phyloP scores from a whole-genome alignment of 2,797 vertebrate genomes.

The Neopelma chrysocephalum region DNA sequence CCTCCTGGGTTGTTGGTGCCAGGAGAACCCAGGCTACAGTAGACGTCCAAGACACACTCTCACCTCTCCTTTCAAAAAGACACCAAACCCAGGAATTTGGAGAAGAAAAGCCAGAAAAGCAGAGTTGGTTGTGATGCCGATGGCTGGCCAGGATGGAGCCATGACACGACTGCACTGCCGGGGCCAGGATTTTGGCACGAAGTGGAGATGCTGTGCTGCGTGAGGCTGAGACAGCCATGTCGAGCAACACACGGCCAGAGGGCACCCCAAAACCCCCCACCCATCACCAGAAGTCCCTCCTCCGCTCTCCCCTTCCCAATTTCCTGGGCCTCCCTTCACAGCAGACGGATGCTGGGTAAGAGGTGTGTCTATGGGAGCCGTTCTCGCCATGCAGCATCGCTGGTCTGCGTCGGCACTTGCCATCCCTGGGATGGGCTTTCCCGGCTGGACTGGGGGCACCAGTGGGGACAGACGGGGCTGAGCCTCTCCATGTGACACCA shows the following conservation, averaged over 20 bases:
- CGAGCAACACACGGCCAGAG: rapidly evolving
- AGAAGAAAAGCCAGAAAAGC: background rate
- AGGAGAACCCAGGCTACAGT: rapidly evolving
- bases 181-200: background rate
- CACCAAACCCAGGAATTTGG: background rate
- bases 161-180: rapidly evolving
- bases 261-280: constrained; percentile 41
- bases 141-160: background rate
- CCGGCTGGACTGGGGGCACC: background rate
- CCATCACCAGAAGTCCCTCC: constrained; percentile 22
- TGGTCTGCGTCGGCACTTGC: background rate
- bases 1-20: rapidly evolving
- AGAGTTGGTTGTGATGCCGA: rapidly evolving
- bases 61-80: background rate
- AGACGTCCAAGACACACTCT: background rate
- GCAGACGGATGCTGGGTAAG: constrained; percentile 67
- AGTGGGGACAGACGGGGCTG: background rate
- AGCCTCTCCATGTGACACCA: rapidly evolving
- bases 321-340: constrained; percentile 3
- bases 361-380: constrained; percentile 59
- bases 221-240: rapidly evolving
- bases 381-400: constrained; percentile 22
- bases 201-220: rapidly evolving
- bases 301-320: constrained; percentile 36
- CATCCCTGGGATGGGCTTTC: background rate